These are phyloP conservation scores for Atta texana DNA, from an alignment of 1,140 invertebrate genomes.

Conservation along the genomic window DNA sequence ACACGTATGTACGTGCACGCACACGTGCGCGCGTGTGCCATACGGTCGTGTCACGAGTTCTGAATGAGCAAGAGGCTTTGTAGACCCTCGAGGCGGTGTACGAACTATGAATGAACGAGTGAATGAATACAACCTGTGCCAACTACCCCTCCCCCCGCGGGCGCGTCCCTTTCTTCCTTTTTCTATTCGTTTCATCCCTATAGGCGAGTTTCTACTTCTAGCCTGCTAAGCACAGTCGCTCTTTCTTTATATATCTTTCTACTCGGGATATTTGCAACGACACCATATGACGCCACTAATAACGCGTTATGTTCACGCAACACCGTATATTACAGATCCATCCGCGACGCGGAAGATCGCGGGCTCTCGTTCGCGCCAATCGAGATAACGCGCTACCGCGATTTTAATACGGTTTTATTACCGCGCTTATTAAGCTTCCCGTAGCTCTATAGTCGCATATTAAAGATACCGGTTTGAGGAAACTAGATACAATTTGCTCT, in stretches of 20 bases:
- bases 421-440: conserved; percentile 30
- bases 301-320: background rate
- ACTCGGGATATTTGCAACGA: background rate
- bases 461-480: conserved; percentile 18
- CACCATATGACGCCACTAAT: conserved; percentile 12
- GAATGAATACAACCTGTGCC: conserved; percentile 77
- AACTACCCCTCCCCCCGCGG: conserved; percentile 46
- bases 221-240: background rate
- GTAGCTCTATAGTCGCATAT: background rate
- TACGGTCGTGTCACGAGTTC: conserved; percentile 72
- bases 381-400: conserved; percentile 4
- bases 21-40: background rate
- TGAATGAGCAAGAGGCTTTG: conserved; percentile 77
- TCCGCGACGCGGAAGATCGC: conserved; percentile 18
- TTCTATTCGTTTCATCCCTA: conserved; percentile 58
- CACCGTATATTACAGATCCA: background rate
- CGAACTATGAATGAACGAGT: conserved; percentile 77
- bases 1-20: conserved; percentile 22
- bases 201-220: conserved; percentile 48
- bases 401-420: conserved; percentile 45
- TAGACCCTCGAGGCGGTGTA: conserved; percentile 74
- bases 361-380: conserved; percentile 31
- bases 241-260: conserved; percentile 11
- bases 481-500: background rate
- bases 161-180: conserved; percentile 60